A percentile compares a stretch with the other conserved stretches of the same genome.
These are phyloP conservation scores for Stegana nigrithorax DNA, from an alignment of 2,888 invertebrate species.

Conservation along the genomic window DNA sequence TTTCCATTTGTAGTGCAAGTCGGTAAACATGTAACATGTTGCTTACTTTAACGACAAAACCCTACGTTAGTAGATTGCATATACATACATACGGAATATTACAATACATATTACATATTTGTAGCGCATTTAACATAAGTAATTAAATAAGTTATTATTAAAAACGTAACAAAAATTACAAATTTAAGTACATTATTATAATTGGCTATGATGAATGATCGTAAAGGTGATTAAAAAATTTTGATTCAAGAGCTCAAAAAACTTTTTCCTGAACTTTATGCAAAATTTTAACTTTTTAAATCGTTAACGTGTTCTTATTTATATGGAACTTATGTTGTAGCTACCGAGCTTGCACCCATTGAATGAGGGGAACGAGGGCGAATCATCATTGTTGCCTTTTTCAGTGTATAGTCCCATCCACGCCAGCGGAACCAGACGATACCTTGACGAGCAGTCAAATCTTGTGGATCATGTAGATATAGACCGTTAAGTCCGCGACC, in stretches of 20 bases:
- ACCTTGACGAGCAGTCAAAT: constrained; percentile 89
- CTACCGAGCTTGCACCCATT: constrained; percentile 45
- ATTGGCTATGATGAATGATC: constrained; percentile 52
- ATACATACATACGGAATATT: background rate
- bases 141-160: constrained; percentile 62
- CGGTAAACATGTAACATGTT: too few species aligned
- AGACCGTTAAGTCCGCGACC: constrained; percentile 90
- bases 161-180: constrained; percentile 55
- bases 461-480: constrained; percentile 89
- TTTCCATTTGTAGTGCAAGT: background rate
- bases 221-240: constrained; percentile 28
- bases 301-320: background rate
- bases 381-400: constrained; percentile 92
- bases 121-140: constrained; percentile 35
- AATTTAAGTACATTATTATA: constrained; percentile 44
- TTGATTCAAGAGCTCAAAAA: constrained; percentile 29
- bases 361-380: constrained; percentile 73
- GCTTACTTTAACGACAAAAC: background rate
- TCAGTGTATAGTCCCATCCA: constrained; percentile 94
- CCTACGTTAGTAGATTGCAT: background rate
- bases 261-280: constrained; percentile 31
- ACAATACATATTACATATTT: background rate
- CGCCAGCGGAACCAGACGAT: constrained; percentile 97
- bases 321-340: constrained; percentile 40
- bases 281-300: constrained; percentile 11